Conservation (phyloP, 1,140 invertebrate species). For the Drosophila biarmipes region DNA sequence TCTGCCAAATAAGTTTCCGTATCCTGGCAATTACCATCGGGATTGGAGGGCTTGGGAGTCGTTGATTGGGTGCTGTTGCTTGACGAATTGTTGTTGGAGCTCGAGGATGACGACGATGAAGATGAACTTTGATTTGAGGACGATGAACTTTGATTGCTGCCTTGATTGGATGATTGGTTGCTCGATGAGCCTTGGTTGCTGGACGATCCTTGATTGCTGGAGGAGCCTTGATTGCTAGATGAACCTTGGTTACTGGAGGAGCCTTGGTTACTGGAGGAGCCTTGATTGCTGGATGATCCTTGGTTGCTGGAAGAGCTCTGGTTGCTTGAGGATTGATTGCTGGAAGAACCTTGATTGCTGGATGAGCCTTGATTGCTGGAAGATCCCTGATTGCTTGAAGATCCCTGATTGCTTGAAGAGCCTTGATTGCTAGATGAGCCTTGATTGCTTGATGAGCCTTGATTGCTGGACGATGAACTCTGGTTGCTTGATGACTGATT, state of each 20-base stretch:
- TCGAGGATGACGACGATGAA: constrained; percentile 36
- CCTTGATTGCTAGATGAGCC: constrained; percentile 27
- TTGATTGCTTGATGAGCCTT: constrained; percentile 16
- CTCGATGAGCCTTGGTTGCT: constrained; percentile 18
- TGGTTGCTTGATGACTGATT: constrained; percentile 40
- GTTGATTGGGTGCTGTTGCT: constrained; percentile 43
- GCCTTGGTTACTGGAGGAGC: constrained; percentile 24
- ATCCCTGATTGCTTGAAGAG: constrained; percentile 28
- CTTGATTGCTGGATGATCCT: constrained; percentile 25
- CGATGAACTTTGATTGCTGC: constrained; percentile 20
- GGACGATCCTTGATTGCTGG: constrained; percentile 22
- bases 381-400: constrained; percentile 12
- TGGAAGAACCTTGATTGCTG: constrained; percentile 33
- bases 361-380: constrained; percentile 32
- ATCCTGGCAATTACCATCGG: constrained; percentile 85
- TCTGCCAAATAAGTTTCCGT: constrained; percentile 87
- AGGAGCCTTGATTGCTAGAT: constrained; percentile 10
- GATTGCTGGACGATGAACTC: constrained; percentile 12
- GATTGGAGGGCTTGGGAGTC: constrained; percentile 59
- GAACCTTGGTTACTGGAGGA: constrained; percentile 32
- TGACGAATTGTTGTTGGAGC: constrained; percentile 35
- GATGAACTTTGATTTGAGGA: constrained; percentile 30
- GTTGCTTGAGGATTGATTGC: constrained; percentile 28
- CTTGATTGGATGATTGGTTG: constrained; percentile 20
- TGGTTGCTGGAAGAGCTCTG: constrained; percentile 24